Evolutionary conservation across 2,888 invertebrate genomes (phyloP).

Genomic region (Leptothorax acervorum): DNA sequence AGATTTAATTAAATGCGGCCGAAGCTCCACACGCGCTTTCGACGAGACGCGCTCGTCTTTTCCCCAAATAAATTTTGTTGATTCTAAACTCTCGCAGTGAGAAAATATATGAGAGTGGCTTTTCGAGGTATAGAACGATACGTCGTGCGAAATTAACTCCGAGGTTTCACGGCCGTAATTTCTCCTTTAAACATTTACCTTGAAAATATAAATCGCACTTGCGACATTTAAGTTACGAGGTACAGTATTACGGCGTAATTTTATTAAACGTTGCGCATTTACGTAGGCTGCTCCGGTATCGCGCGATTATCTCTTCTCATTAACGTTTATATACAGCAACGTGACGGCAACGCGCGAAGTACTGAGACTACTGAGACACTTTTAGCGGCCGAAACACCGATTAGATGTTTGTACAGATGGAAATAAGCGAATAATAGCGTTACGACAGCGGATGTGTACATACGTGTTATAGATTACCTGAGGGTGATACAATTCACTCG

Average conservation of each 20-base stretch:
- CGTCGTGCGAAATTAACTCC: constrained; percentile 8
- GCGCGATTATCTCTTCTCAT: neutral
- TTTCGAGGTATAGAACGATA: neutral
- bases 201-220: neutral
- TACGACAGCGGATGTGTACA: constrained; percentile 51
- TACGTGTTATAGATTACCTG: constrained; percentile 35
- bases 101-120: neutral
- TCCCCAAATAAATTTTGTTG: neutral
- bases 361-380: too few species aligned
- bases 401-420: constrained; percentile 53
- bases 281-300: neutral
- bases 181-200: constrained; percentile 8
- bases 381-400: constrained; percentile 10
- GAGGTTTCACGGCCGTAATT: neutral
- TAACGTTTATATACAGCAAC: constrained; percentile 9
- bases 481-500: neutral
- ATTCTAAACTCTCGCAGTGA: neutral
- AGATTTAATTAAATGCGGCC: neutral
- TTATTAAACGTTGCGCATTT: constrained; percentile 20
- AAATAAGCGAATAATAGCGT: constrained; percentile 30
- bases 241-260: constrained; percentile 9
- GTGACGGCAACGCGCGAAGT: constrained; percentile 5
- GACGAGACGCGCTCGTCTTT: neutral
- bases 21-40: neutral
- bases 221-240: constrained; percentile 15